These are phyloP conservation scores for Porites lutea DNA, from an alignment of 64 coral and sea anemone species.

Conservation along the genomic window DNA sequence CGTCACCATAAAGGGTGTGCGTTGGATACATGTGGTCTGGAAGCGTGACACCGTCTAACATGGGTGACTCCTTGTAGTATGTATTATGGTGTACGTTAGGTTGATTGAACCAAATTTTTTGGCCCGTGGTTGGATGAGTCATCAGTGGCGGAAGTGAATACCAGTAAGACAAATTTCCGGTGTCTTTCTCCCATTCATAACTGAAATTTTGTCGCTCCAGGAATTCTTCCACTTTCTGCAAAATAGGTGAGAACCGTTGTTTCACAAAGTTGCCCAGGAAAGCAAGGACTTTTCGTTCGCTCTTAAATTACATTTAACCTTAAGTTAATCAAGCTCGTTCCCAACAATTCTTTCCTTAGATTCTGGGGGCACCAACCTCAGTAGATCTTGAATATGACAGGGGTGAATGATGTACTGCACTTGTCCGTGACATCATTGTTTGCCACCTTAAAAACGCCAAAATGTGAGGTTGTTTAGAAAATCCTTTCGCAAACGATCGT, in stretches of 20 bases:
- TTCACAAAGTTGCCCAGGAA: not conserved
- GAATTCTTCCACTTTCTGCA: slow-evolving; percentile 77
- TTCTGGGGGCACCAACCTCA: too few relatives aligned
- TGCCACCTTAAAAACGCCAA: too few relatives aligned
- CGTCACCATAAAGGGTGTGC: slow-evolving; percentile 82
- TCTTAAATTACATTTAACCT: too few relatives aligned
- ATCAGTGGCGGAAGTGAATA: slow-evolving; percentile 59
- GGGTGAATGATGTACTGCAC: too few relatives aligned
- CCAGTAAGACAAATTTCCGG: slow-evolving; percentile 77
- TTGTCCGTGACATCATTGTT: too few relatives aligned
- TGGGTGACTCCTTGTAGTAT: slow-evolving; percentile 84
- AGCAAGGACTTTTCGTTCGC: too few relatives aligned
- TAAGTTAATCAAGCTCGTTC: too few relatives aligned
- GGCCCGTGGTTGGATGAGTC: slow-evolving; percentile 87
- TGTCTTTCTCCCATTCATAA: slow-evolving; percentile 75
- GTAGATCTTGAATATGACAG: too few relatives aligned
- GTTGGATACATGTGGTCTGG: slow-evolving; percentile 77
- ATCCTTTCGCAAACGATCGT: too few relatives aligned
- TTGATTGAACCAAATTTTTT: slow-evolving; percentile 92
- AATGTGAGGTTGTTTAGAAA: too few relatives aligned
- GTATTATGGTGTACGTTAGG: slow-evolving; percentile 78
- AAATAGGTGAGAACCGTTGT: not conserved
- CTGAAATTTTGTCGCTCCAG: slow-evolving; percentile 47
- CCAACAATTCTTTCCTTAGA: too few relatives aligned
- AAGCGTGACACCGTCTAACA: slow-evolving; percentile 72